Evolutionary conservation across 2,888 invertebrate species (phyloP).

Genomic region (Gerosis bhagava): DNA sequence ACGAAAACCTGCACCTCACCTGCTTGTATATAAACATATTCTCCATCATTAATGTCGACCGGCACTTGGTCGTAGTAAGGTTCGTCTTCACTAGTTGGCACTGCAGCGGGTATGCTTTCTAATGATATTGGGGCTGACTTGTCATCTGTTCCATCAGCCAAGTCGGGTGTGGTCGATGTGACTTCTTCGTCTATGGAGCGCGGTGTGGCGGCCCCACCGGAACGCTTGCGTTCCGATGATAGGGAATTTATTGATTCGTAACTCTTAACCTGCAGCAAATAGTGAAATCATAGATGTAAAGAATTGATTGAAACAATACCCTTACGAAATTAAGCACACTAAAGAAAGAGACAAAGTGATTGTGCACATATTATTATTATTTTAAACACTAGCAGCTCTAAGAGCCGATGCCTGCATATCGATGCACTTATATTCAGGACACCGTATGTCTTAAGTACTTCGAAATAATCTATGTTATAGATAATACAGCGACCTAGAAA

Average conservation of each 20-base stretch:
- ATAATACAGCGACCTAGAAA: too few species aligned
- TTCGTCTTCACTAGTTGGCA: conserved; percentile 75
- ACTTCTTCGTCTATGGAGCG: conserved; percentile 74
- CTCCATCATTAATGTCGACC: conserved; percentile 85
- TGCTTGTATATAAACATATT: conserved; percentile 89
- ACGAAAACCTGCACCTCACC: conserved; percentile 69
- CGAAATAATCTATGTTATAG: too few species aligned
- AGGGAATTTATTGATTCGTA: conserved; percentile 85
- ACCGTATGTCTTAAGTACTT: too few species aligned
- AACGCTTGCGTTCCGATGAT: conserved; percentile 82
- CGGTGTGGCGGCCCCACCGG: conserved; percentile 76
- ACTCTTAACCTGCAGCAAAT: conserved; percentile 84
- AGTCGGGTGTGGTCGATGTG: conserved; percentile 64
- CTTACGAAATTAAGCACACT: too few species aligned
- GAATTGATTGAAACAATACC: too few species aligned
- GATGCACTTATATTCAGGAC: too few species aligned
- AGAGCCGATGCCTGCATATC: too few species aligned
- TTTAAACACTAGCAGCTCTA: too few species aligned
- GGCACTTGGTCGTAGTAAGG: conserved; percentile 89
- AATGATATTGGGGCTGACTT: conserved; percentile 69
- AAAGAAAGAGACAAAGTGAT: too few species aligned
- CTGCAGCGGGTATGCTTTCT: conserved; percentile 64
- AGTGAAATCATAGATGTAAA: conserved; percentile 4
- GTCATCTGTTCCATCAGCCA: conserved; percentile 58
- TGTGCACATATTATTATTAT: too few species aligned